A percentile compares a stretch with the other conserved stretches of the same genome.
Evolutionary conservation across 2,113 vertebrate genomes (phyloP).

Genomic region (Crypturellus undulatus): DNA sequence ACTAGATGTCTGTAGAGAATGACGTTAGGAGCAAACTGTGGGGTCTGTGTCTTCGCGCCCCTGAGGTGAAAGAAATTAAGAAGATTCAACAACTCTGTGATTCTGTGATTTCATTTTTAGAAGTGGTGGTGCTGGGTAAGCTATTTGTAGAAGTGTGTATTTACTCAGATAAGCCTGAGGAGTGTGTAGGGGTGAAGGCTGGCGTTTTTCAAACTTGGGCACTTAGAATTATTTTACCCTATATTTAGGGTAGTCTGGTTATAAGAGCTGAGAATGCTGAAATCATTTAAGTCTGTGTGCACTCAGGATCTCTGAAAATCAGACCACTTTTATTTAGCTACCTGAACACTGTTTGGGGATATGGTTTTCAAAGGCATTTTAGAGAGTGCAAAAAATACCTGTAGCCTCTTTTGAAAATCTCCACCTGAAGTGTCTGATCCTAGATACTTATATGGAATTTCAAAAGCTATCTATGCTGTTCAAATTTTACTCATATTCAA

Average conservation of each 20-base stretch:
- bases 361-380: neutral
- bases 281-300: neutral
- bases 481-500: neutral
- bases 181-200: neutral
- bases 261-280: neutral
- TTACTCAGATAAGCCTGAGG: neutral
- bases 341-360: neutral
- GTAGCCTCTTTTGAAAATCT: neutral
- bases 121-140: neutral
- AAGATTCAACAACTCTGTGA: neutral
- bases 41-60: neutral
- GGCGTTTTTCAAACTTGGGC: neutral
- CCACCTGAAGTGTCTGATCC: neutral
- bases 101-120: conserved; percentile 8
- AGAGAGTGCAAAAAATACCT: neutral
- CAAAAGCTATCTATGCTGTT: neutral
- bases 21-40: neutral
- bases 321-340: neutral
- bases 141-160: neutral
- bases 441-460: neutral
- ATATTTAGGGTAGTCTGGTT: neutral
- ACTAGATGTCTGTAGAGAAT: neutral
- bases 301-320: neutral
- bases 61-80: conserved; percentile 1
- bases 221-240: neutral